A percentile compares a stretch with the other conserved stretches of the same genome.
Evolutionary conservation across 1,140 invertebrate genomes (phyloP).

Genomic region (Tenebrio molitor): DNA sequence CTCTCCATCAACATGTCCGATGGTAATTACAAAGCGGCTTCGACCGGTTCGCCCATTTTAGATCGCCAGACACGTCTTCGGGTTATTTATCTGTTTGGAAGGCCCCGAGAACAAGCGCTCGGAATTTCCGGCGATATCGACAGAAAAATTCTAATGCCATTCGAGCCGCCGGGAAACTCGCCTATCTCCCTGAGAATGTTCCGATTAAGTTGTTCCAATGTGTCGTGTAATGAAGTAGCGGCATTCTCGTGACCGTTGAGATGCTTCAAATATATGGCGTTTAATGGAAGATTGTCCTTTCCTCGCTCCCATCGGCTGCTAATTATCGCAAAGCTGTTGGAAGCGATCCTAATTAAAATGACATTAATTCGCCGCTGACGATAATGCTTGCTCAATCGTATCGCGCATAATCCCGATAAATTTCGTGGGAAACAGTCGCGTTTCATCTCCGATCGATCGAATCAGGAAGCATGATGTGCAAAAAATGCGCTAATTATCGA

Average conservation of each 20-base stretch:
- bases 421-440: slow-evolving; percentile 26
- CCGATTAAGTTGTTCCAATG: slow-evolving; percentile 23
- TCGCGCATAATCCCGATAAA: slow-evolving; percentile 30
- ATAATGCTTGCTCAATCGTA: slow-evolving; percentile 22
- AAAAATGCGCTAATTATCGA: slow-evolving; percentile 18
- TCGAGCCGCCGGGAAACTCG: not conserved
- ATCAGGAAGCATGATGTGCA: slow-evolving; percentile 22
- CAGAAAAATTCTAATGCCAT: slow-evolving; percentile 12
- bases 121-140: slow-evolving; percentile 25
- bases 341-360: slow-evolving; percentile 25
- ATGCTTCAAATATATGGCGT: slow-evolving; percentile 22
- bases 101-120: not conserved
- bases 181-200: slow-evolving; percentile 5
- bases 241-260: slow-evolving; percentile 23
- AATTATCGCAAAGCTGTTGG: not conserved
- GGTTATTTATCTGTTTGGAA: not conserved
- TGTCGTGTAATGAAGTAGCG: slow-evolving; percentile 37
- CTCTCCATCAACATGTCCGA: not conserved
- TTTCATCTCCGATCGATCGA: not conserved
- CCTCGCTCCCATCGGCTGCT: not conserved
- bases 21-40: not conserved
- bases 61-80: not conserved
- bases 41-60: slow-evolving; percentile 18
- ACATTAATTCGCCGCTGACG: slow-evolving; percentile 19
- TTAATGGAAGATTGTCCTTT: slow-evolving; percentile 34